A percentile compares a stretch with the other conserved stretches of the same genome.
Conservation (phyloP, 2,113 vertebrate species). For the Antechinus stuartii region DNA sequence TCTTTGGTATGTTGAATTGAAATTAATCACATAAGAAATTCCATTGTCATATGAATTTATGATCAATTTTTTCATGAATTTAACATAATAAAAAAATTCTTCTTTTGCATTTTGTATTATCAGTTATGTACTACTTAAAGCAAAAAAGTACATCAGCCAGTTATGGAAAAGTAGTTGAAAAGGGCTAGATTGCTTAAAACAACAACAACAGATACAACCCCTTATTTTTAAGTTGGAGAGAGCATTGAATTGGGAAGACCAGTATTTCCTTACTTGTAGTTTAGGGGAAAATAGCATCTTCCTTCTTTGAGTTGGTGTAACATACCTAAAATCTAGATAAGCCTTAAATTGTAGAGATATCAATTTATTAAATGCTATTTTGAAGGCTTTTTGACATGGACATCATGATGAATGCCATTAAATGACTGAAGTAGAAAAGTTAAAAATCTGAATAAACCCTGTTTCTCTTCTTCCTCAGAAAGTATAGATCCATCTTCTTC, state of each 20-base stretch:
- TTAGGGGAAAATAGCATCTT: not conserved
- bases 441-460: not conserved
- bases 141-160: constrained; percentile 12
- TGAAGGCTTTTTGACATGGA: constrained; percentile 13
- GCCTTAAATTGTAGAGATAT: not conserved
- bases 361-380: constrained; percentile 4
- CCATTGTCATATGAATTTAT: not conserved
- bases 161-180: constrained; percentile 19
- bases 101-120: constrained; percentile 5
- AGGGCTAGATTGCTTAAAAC: not conserved
- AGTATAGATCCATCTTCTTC: not conserved
- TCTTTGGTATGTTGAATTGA: not conserved
- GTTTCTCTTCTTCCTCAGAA: constrained; percentile 25
- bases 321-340: not conserved
- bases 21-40: not conserved
- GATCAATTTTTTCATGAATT: not conserved
- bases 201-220: not conserved
- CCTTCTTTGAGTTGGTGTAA: not conserved
- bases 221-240: not conserved
- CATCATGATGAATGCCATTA: not conserved
- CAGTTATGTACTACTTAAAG: constrained; percentile 20
- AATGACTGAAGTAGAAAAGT: constrained; percentile 20
- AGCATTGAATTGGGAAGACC: not conserved
- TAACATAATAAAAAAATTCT: not conserved
- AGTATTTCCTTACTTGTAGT: not conserved